Percentiles rank a stretch among this genome's conserved stretches.
Evolutionary conservation across 1,140 invertebrate species (phyloP).

Genomic region (Drosophila lacteicornis): DNA sequence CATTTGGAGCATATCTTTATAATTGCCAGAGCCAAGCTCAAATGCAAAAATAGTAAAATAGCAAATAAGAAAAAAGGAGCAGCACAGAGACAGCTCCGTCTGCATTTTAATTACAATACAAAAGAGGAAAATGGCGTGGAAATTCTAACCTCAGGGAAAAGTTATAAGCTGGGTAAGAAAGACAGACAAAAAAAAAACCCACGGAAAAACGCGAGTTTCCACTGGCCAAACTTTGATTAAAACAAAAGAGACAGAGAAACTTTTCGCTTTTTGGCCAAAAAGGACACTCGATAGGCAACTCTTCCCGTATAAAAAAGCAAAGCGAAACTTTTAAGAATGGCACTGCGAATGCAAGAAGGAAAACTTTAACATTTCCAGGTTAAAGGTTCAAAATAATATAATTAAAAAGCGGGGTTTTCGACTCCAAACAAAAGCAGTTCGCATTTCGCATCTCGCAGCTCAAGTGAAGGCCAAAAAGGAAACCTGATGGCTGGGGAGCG

Average conservation of each 20-base stretch:
- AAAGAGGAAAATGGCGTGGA: conserved; percentile 48
- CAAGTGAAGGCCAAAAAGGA: conserved; percentile 20
- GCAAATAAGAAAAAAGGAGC: conserved; percentile 42
- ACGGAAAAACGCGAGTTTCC: conserved; percentile 12
- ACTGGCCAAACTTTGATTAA: conserved; percentile 62
- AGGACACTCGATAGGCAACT: conserved; percentile 50
- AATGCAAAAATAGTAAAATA: conserved; percentile 29
- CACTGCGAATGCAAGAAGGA: conserved; percentile 33
- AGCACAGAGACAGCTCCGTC: conserved; percentile 54
- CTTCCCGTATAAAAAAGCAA: not conserved
- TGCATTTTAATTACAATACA: conserved; percentile 79
- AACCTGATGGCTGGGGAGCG: conserved; percentile 25
- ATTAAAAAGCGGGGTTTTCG: conserved; percentile 50
- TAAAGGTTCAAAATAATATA: conserved; percentile 65
- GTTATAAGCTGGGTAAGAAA: conserved; percentile 33
- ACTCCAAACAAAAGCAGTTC: conserved; percentile 53
- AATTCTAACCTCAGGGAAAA: conserved; percentile 68
- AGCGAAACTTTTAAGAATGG: conserved; percentile 35
- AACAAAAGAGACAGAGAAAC: conserved; percentile 41
- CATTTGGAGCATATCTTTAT: conserved; percentile 78
- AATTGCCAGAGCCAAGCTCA: conserved; percentile 55
- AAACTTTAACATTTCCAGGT: conserved; percentile 54
- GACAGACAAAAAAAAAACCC: conserved; percentile 38
- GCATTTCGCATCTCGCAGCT: conserved; percentile 3
- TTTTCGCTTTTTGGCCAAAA: conserved; percentile 24